Evolutionary conservation across 2,888 invertebrate genomes (phyloP), one percentile per base, ranked within the genome.

Genomic region (Aethes cnicana): DNA sequence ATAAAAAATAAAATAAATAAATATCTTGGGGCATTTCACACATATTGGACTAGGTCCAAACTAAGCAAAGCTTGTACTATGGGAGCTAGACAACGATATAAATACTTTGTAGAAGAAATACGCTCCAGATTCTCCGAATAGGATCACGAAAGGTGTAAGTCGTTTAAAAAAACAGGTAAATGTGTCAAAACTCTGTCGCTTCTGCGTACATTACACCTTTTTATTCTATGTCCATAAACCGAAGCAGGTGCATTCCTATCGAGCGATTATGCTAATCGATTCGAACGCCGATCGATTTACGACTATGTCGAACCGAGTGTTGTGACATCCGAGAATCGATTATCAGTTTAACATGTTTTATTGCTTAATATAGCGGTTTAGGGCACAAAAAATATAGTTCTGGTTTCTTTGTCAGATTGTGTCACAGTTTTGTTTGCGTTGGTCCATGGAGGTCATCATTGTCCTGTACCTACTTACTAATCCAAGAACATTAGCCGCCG

Each of bases 191-290:
- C 1, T 11, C 17, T 32, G 25, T 35, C 37, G 2, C 25, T 1
- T 39, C 46, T 46, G 44, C 7, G n/a, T n/a, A n/a, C n/a, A 5
- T 4, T 5, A 3, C 1, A 2, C 3, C 23, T n/a, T 6, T n/a
- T 1, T 32, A 33, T 26, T 61, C 61, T 56, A 12, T 62, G 56
- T 8, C 41, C 53, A 20, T 50, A 56, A 54, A 55, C 43, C 57
- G 26, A 47, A 56, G 63, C 67, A 68, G 68, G 65, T 69, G 68
- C 58, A 56, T 53, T 52, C 42, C 41, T 58, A 59, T 57, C 55
- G 53, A 56, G 47, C 63, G 64, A 69, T 70, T 72, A 73, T 69
- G 69, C 55, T 68, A 72, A 74, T 58, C 61, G 57, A 66, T 69
- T 55, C 57, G n/a, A n/a, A 61, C 52, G 49, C 64, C 44, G 32